Evolutionary conservation across 2,113 vertebrate species (phyloP).

Genomic region (Lycaon pictus): DNA sequence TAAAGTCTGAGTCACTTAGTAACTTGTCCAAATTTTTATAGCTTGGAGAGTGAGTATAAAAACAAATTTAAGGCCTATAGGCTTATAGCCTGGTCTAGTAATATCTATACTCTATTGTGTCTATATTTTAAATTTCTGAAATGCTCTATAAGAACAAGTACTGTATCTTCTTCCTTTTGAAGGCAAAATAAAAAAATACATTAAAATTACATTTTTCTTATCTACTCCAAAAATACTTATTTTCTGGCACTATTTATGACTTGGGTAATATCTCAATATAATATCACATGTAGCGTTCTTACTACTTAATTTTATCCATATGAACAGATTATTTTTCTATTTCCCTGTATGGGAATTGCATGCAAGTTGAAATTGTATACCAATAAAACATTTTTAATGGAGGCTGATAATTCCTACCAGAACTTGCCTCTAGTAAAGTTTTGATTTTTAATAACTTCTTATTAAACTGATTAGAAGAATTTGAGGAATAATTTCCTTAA

Average conservation of each 20-base stretch:
- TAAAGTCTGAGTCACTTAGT: background rate
- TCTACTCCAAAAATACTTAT: background rate
- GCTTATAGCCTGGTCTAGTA: background rate
- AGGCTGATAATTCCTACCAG: slow-evolving; percentile 71
- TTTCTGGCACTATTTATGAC: background rate
- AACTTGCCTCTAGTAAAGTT: slow-evolving; percentile 75
- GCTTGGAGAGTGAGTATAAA: background rate
- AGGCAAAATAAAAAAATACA: background rate
- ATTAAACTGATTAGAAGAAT: slow-evolving; percentile 75
- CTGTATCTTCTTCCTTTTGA: background rate
- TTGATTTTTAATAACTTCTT: slow-evolving; percentile 75
- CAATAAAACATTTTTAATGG: slow-evolving; percentile 55
- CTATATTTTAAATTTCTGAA: background rate
- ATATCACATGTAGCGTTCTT: slow-evolving; percentile 62
- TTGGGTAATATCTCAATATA: background rate
- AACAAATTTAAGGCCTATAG: background rate
- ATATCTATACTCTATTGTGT: background rate
- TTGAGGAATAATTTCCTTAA: slow-evolving; percentile 67
- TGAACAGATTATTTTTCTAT: slow-evolving; percentile 53
- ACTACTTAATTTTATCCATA: slow-evolving; percentile 58
- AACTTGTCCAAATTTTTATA: background rate
- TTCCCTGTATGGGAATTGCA: slow-evolving; percentile 72
- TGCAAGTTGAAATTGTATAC: slow-evolving; percentile 77
- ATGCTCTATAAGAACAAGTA: background rate
- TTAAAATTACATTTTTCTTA: background rate